These are phyloP conservation scores for Planiliza haematocheilus DNA, from an alignment of 2,113 vertebrate genomes.

Conservation along the genomic window DNA sequence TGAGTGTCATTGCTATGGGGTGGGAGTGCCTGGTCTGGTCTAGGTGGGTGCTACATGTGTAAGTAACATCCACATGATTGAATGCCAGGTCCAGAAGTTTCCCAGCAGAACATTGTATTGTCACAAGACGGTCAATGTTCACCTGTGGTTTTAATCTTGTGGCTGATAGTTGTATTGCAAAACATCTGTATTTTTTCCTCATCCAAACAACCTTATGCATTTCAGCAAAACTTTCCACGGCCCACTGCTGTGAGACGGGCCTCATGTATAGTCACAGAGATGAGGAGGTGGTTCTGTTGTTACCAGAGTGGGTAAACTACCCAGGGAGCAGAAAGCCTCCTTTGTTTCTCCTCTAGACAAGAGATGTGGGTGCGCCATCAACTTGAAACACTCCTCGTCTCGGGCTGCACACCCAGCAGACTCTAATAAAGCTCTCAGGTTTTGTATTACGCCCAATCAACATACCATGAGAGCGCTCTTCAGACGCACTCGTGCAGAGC, in stretches of 20 bases:
- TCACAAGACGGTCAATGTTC: too few relatives aligned
- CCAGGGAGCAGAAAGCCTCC: slow-evolving; percentile 53
- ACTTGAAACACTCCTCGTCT: slow-evolving; percentile 64
- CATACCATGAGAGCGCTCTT: slow-evolving; percentile 44
- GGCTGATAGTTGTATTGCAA: too few relatives aligned
- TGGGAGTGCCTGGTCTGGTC: too few relatives aligned
- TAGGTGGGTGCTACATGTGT: too few relatives aligned
- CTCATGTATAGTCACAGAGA: slow-evolving; percentile 1
- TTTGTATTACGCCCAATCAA: slow-evolving; percentile 68
- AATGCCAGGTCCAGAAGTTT: too few relatives aligned
- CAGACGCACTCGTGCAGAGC: slow-evolving; percentile 54
- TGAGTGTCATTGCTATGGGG: too few relatives aligned
- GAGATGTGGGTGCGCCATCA: slow-evolving; percentile 54
- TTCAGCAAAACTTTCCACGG: slow-evolving; percentile 7
- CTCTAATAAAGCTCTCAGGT: slow-evolving; percentile 64
- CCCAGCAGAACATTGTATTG: too few relatives aligned
- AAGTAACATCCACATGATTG: too few relatives aligned
- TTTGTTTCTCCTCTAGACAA: slow-evolving; percentile 69
- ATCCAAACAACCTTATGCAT: slow-evolving; percentile 8
- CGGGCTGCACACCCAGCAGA: slow-evolving; percentile 45
- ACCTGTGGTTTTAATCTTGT: too few relatives aligned
- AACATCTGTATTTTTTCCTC: neutral
- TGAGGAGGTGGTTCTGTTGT: slow-evolving; percentile 47
- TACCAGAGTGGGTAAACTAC: slow-evolving; percentile 44
- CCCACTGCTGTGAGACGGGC: slow-evolving; percentile 16